Percentiles rank a stretch among this genome's conserved stretches.
Conservation (phyloP, 2,888 invertebrate genomes). For the Homarus gammarus region DNA sequence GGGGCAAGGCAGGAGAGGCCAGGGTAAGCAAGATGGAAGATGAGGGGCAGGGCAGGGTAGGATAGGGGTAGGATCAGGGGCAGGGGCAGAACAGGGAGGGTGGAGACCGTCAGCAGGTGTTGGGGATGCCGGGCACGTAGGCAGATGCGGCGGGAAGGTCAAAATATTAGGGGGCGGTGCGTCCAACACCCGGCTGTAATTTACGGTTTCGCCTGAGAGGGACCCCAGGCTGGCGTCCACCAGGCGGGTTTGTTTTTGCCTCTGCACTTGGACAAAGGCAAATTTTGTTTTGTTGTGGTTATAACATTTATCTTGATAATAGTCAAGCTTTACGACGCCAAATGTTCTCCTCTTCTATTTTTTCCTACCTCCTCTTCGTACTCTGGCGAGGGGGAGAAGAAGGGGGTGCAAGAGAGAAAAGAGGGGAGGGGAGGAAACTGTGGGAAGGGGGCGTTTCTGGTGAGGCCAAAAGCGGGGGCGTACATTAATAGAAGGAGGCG, state of each 20-base stretch:
- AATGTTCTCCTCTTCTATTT: too few relatives aligned
- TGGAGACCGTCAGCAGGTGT: neutral
- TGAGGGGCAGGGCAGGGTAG: neutral
- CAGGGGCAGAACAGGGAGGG: neutral
- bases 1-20: neutral
- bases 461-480: neutral
- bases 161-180: conserved; percentile 18
- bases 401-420: neutral
- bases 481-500: neutral
- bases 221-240: neutral
- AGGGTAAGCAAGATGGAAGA: neutral
- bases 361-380: neutral
- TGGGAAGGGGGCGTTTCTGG: neutral
- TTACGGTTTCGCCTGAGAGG: neutral
- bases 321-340: neutral
- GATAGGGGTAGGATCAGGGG: neutral
- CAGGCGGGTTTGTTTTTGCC: neutral
- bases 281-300: conserved; percentile 13
- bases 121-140: neutral
- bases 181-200: neutral
- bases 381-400: neutral
- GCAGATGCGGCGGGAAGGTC: conserved; percentile 3
- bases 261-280: neutral
- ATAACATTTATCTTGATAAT: conserved; percentile 2
- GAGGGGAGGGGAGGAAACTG: neutral